Base-by-base conservation (phyloP, 1,140 invertebrate genomes). In the Drosophila athabasca region DNA sequence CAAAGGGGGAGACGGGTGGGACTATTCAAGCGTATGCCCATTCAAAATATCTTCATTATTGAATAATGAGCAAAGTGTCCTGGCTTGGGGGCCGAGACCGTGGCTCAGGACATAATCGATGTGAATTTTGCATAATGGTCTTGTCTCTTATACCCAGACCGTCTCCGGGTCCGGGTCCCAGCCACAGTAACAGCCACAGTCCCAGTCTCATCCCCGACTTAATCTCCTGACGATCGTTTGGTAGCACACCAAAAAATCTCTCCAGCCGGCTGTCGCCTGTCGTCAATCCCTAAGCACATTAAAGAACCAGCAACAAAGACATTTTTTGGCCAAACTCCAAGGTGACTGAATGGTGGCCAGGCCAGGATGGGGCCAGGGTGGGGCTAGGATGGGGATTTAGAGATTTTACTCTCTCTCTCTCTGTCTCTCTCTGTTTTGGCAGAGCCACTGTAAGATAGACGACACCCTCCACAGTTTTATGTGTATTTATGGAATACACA, bases 401-500 rank as follows among this genome's bases (percentile, higher is more conserved):
- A 24, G 35, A 48, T 17, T 53, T 29, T 9, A 2, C 22, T 15
- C n/a, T 52, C n/a, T 44, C 8, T 17, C 41, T 41, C 13, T 52
- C 29, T 15, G 19, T 43, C 29, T n/a, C 24, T 15, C 26, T 31
- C 6, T 22, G 24, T 39, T 44, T 15, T 53, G 61, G 44, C 69
- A 49, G 39, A 46, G 46, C 48, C 41, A 66, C 45, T 31, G 45
- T 46, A 54, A 13, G 11, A 11, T 5, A 11, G 9, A 1, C 3
- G 35, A 9, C 35, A 39, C 11, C 35, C 35, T 39, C 2, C 35
- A 39, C 35, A 13, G 35, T 39, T 66, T 52, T 72, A 58, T 74
- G 31, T 61, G 50, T 84, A 84, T 84, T 87, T 84, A 87, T 81
- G 81, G 82, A 85, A 85, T 64, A 81, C 65, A 87, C 82, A 85